A percentile compares a stretch with the other conserved stretches of the same genome.
These are phyloP conservation scores for Istiophorus platypterus DNA, from an alignment of 2,113 vertebrate genomes.

Conservation along the genomic window DNA sequence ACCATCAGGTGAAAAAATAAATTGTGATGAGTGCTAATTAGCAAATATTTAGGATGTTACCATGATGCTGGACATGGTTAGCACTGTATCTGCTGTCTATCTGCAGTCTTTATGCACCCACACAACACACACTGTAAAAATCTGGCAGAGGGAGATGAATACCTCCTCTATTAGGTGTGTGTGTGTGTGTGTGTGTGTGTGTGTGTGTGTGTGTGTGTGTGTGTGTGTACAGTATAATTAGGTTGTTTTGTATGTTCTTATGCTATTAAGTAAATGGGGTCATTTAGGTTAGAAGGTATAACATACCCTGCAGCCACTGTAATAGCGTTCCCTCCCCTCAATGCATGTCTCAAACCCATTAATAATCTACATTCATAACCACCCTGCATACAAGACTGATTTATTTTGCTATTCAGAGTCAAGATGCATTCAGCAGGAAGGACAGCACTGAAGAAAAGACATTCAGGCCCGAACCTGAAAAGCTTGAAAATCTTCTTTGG, in stretches of 20 bases:
- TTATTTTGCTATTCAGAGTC: conserved; percentile 54
- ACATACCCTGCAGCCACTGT: conserved; percentile 35
- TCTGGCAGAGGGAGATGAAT: no score
- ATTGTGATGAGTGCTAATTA: no score
- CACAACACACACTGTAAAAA: no score
- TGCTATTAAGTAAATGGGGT: conserved; percentile 54
- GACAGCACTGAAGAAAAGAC: conserved; percentile 9
- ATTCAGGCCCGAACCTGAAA: conserved; percentile 40
- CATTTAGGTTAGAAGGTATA: conserved; percentile 42
- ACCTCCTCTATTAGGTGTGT: no score
- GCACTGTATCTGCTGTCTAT: no score
- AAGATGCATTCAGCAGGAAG: conserved; percentile 34
- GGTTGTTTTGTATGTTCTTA: conserved; percentile 36
- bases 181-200: not conserved
- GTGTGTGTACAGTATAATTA: conserved; percentile 15
- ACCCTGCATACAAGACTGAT: conserved; percentile 56
- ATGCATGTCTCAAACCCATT: conserved; percentile 53
- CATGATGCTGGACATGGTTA: no score
- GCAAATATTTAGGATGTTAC: no score
- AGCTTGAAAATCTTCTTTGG: conserved; percentile 37
- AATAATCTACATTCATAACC: conserved; percentile 61
- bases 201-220: not conserved
- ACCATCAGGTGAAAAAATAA: no score
- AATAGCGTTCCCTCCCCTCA: conserved; percentile 30
- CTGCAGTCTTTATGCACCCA: no score